Base-by-base conservation (phyloP, 2,113 vertebrate species). In the Dicentrarchus labrax region DNA sequence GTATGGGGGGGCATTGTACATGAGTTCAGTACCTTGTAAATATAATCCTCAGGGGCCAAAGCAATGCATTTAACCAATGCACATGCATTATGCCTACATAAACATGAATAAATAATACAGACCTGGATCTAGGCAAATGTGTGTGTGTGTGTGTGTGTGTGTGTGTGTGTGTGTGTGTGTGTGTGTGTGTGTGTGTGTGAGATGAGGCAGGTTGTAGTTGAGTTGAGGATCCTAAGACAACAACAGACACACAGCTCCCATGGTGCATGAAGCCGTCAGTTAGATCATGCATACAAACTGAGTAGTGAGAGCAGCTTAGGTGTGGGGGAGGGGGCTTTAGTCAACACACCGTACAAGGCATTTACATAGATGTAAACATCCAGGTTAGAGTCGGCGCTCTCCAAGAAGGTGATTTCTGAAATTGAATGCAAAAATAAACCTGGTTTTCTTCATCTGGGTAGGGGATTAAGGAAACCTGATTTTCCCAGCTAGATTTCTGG, bases 31-130 rank as follows among this genome's bases (percentile, higher is more conserved):
- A 47, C 5, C 48, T 59, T 68, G 66, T 59, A 4, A n/a, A 8
- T 76, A 4, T 7, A 75, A 48, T 70, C 61, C 57, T 47, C 39
- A 11, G 21, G n/a, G 64, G 24, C 7, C 48, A 10, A 12, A 41
- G n/a, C 51, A 48, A 15, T 56, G 48, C 45, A 72, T 79, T 67
- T 57, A 85, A 81, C 51, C 60, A 48, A 38, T 53, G 51, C 56
- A 70, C 71, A 65, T 62, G 39, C 62, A 68, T 2, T 21, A 43
- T 62, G 64, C 56, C 84, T 65, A 74, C 62, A 69, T 13, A 50
- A 51, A 87, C 78, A 87, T 84, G 38, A 79, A 89, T 78, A 62
- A 76, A 83, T 88, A 50, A 86, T 81, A 53, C 56, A 77, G 36
- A 67, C 57, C 43, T 15, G 15, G 53, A 81, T 65, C 41, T 30